Conservation (phyloP, 2,113 vertebrate species). For the Platycercus adscitus region DNA sequence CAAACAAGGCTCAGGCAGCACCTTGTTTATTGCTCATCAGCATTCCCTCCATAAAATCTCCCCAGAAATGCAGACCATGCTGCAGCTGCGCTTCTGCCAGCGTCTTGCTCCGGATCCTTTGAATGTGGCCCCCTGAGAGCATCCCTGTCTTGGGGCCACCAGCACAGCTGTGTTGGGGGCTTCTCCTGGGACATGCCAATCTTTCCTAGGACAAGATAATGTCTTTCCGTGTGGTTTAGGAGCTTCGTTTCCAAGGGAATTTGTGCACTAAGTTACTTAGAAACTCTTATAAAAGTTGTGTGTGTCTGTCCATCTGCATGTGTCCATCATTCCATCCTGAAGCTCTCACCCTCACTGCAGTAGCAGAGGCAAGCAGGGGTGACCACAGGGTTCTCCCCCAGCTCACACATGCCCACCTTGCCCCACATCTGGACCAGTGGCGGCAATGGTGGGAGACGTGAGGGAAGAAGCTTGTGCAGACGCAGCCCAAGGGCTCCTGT, state of each 20-base stretch:
- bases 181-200: not conserved
- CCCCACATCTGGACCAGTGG: not conserved
- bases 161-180: fast-evolving
- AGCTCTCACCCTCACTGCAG: not conserved
- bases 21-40: constrained; percentile 40
- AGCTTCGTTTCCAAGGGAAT: not conserved
- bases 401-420: fast-evolving
- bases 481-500: not conserved
- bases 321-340: fast-evolving
- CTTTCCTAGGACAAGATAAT: not conserved
- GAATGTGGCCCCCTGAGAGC: fast-evolving
- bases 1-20: constrained; percentile 5
- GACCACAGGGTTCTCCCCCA: too few species aligned
- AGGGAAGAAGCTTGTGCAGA: fast-evolving
- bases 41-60: not conserved
- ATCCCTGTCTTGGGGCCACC: fast-evolving
- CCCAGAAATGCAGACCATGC: not conserved
- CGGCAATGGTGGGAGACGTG: not conserved
- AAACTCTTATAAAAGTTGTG: fast-evolving
- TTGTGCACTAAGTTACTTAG: not conserved
- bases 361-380: not conserved
- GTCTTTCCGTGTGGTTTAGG: not conserved
- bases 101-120: fast-evolving
- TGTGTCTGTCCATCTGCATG: fast-evolving
- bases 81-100: not conserved